Evolutionary conservation across 2,113 vertebrate species (phyloP).

Genomic region (Petaurus breviceps): DNA sequence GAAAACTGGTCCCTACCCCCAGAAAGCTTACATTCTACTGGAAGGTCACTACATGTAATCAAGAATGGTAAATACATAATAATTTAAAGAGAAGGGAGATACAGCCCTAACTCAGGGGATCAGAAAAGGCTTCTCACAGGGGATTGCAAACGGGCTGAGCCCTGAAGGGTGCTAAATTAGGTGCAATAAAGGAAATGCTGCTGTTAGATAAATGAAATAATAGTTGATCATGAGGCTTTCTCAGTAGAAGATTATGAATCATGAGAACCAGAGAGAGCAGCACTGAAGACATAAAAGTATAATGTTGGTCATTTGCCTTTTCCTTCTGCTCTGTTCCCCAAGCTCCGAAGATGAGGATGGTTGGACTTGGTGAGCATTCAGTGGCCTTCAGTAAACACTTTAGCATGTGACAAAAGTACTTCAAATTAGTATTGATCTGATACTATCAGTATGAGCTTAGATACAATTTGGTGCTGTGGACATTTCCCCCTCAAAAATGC

Average conservation of each 20-base stretch:
- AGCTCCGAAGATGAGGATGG: background rate
- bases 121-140: background rate
- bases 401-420: background rate
- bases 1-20: background rate
- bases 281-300: accelerated
- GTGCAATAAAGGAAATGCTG: slow-evolving; percentile 10
- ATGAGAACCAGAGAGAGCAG: background rate
- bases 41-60: background rate
- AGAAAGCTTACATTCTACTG: background rate
- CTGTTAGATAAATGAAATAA: slow-evolving; percentile 26
- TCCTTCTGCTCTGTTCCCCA: background rate
- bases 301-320: background rate
- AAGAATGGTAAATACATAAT: background rate
- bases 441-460: background rate
- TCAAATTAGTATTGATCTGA: background rate
- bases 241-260: background rate
- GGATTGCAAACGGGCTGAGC: background rate
- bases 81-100: background rate
- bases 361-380: too few species aligned
- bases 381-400: background rate
- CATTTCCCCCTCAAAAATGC: slow-evolving; percentile 19
- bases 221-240: background rate
- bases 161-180: background rate
- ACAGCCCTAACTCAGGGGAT: background rate
- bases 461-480: background rate